Conservation (phyloP, 2,888 invertebrate species). For the Parnassius glacialis region DNA sequence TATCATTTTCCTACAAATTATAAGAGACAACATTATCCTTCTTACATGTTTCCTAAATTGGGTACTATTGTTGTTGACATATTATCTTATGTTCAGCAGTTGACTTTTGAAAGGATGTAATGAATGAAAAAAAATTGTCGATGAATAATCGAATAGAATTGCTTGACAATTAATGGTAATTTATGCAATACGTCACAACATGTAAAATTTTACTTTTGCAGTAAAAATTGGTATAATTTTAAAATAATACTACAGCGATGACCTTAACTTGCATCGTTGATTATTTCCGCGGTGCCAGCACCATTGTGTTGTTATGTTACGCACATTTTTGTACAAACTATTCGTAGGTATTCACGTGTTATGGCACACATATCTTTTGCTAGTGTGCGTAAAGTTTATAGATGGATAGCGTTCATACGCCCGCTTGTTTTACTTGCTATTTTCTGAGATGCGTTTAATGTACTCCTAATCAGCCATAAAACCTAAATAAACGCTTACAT, state of each 20-base stretch:
- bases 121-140: no score
- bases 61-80: no score
- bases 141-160: neutral
- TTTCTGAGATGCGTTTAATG: constrained; percentile 40
- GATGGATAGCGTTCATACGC: constrained; percentile 42
- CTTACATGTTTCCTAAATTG: no score
- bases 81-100: no score
- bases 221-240: constrained; percentile 40
- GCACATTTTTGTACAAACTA: constrained; percentile 43
- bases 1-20: no score
- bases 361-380: constrained; percentile 27
- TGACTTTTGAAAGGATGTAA: no score
- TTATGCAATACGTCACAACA: constrained; percentile 28
- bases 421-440: constrained; percentile 28
- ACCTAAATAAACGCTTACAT: neutral
- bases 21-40: no score
- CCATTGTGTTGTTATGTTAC: constrained; percentile 52
- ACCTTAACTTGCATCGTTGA: constrained; percentile 67
- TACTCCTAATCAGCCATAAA: neutral
- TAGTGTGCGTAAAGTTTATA: constrained; percentile 24
- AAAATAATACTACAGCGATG: constrained; percentile 42
- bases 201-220: constrained; percentile 31
- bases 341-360: constrained; percentile 29
- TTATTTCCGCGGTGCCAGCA: constrained; percentile 57
- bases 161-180: constrained; percentile 3